Base-by-base conservation (phyloP, 2,888 invertebrate genomes). In the Xanthorhoe designata region DNA sequence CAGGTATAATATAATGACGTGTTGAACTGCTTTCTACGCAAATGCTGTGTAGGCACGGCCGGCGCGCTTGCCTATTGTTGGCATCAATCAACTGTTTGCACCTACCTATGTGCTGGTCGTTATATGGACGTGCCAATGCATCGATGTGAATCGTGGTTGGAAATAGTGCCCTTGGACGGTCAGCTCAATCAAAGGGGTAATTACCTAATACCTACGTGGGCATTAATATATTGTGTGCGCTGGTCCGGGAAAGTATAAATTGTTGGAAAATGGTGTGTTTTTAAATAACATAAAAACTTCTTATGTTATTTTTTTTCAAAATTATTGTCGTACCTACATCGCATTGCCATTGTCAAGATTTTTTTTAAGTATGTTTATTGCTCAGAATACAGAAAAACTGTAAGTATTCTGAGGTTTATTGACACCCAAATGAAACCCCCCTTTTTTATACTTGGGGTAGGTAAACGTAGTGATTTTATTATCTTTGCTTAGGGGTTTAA, bases 41-140 rank as follows among this genome's bases (percentile, higher is more conserved):
- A 47, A 47, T 47, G 47, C 17, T 47, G 3, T 8, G 17, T 17
- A 6, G 47, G 47, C 47, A 6, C 47, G 47, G 47, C 47, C 24
- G 24, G 24, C 47, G 2, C 15, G 17, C 15, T 17, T 2, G 17
- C 47, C 47, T 47, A 47, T 47, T 47, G 17, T 47, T 47, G 47
- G 47, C 15, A 47, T 47, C 47, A 13, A 47, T 47, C 15, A 42
- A 42, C 42, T 47, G 47, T 74, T 71, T 75, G 58, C 68, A 69
- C 67, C 61, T 47, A 69, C 67, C 61, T 47, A 47, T 47, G 47
- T 47, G 17, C 17, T 15, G 7, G 47, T 47, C 47, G 38, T 42
- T 42, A 10, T 42, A 6, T 32, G 38, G 13, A 45, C 45, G n/a
- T 47, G 47, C 47, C 47, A 17, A 47, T 47, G 47, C 47, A 47